Evolutionary conservation across 1,140 invertebrate genomes (phyloP).

Genomic region (Neodiprion lecontei): DNA sequence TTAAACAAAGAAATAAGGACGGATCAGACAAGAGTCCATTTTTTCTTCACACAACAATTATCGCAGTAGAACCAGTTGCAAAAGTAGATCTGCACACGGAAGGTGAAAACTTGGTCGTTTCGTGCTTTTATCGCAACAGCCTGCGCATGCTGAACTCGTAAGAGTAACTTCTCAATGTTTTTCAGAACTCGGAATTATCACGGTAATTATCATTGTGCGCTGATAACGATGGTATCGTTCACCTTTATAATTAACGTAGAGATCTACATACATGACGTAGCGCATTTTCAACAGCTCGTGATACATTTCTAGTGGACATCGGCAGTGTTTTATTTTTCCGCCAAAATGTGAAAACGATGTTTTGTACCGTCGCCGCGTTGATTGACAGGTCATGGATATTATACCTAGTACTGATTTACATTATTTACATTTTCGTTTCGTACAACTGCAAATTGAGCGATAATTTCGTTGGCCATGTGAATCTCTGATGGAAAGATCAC

Average conservation of each 20-base stretch:
- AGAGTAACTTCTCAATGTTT: neutral
- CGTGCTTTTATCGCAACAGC: neutral
- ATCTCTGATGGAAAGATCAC: neutral
- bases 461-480: constrained; percentile 15
- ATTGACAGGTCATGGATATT: too few species aligned
- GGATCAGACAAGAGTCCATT: neutral
- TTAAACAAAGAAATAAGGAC: neutral
- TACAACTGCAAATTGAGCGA: neutral
- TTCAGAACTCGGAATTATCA: neutral
- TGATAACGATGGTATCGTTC: neutral
- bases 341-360: too few species aligned
- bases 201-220: neutral
- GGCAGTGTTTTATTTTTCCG: too few species aligned
- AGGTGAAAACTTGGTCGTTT: neutral
- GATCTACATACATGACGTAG: too few species aligned
- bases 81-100: neutral
- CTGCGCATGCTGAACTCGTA: too few species aligned
- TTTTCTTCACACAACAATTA: neutral
- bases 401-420: neutral
- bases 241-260: too few species aligned
- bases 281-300: too few species aligned
- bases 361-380: too few species aligned
- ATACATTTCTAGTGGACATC: too few species aligned
- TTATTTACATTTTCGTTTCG: too few species aligned
- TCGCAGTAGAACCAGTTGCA: neutral